phyloP scores from a whole-genome alignment of 2,888 invertebrate genomes.

The Dioctria rufipes region DNA sequence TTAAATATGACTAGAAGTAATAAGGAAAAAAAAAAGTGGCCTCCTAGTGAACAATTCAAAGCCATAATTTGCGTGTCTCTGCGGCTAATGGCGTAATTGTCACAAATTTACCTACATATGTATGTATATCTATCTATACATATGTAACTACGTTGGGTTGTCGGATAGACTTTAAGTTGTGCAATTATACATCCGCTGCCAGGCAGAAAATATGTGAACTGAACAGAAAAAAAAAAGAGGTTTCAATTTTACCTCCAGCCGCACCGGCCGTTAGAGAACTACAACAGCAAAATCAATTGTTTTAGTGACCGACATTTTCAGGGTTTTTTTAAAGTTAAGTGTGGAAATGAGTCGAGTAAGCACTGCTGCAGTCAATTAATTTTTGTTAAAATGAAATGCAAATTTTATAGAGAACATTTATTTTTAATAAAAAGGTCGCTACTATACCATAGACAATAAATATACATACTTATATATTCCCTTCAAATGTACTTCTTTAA shows the following conservation, averaged over 20 bases:
- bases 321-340: background rate
- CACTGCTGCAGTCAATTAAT: background rate
- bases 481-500: no score
- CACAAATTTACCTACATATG: conserved; percentile 31
- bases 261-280: background rate
- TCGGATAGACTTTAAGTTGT: conserved; percentile 5
- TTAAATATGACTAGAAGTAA: conserved; percentile 1
- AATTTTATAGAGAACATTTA: background rate
- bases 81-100: conserved; percentile 45
- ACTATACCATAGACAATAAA: no score
- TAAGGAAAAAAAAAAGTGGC: conserved; percentile 20
- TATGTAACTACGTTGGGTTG: background rate
- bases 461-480: no score
- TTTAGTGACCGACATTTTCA: conserved; percentile 23
- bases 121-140: no score
- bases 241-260: conserved; percentile 22
- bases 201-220: conserved; percentile 1
- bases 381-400: conserved; percentile 11
- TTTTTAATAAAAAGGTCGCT: no score
- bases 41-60: conserved; percentile 37
- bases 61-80: conserved; percentile 40
- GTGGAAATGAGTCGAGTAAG: background rate
- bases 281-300: conserved; percentile 10
- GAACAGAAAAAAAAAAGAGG: conserved; percentile 24
- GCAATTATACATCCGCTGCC: conserved; percentile 36